These are phyloP conservation scores for Glaucomys volans DNA, from an alignment of 2,113 vertebrate species.

Conservation along the genomic window DNA sequence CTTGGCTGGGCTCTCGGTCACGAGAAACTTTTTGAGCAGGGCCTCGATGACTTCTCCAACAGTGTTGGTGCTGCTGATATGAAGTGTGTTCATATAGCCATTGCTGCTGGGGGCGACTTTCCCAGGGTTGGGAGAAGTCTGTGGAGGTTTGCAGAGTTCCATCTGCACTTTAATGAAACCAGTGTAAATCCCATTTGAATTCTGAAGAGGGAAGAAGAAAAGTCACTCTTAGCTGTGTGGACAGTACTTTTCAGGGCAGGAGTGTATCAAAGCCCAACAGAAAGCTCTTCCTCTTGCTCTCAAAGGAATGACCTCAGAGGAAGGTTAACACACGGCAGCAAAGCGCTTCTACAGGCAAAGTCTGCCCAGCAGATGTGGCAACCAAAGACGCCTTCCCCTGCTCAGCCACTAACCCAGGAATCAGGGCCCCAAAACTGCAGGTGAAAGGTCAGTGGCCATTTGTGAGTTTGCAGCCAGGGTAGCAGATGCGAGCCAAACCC, in stretches of 20 bases:
- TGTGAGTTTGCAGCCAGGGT: background rate
- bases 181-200: constrained; percentile 91
- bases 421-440: background rate
- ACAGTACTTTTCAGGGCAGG: accelerated
- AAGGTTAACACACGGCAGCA: background rate
- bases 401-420: accelerated
- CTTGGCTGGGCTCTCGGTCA: constrained; percentile 97
- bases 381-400: background rate
- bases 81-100: constrained; percentile 92
- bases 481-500: background rate
- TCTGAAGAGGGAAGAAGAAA: constrained; percentile 85
- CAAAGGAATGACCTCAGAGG: background rate
- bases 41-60: constrained; percentile 96
- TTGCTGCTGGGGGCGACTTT: constrained; percentile 67
- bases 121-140: constrained; percentile 77
- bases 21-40: constrained; percentile 94
- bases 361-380: constrained; percentile 23
- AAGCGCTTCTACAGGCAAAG: background rate
- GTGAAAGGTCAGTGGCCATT: background rate
- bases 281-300: background rate
- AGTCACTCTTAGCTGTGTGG: background rate
- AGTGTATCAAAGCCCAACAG: background rate
- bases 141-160: constrained; percentile 93
- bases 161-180: constrained; percentile 98
- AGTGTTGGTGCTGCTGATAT: constrained; percentile 97